phyloP scores from a whole-genome alignment of 2,888 invertebrate species.

The Prostheceraeus crozeri region DNA sequence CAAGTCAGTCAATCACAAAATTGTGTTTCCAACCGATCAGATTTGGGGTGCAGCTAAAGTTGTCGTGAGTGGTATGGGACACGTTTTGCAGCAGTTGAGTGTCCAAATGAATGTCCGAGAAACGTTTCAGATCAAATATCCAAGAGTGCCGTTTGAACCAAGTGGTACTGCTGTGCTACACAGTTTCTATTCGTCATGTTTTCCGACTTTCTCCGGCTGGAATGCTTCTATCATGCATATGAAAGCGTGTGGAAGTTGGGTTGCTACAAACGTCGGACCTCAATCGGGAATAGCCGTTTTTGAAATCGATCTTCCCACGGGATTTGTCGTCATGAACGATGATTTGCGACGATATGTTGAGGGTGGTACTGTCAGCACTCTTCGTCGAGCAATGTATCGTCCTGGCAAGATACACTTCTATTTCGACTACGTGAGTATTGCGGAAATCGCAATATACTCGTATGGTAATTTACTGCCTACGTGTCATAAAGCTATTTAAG shows the following conservation, averaged over 20 bases:
- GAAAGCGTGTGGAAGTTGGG: conserved; percentile 74
- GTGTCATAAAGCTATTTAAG: too few species aligned
- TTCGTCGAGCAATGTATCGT: conserved; percentile 74
- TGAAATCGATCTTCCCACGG: conserved; percentile 53
- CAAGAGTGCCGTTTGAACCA: conserved; percentile 26
- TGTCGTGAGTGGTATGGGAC: conserved; percentile 78
- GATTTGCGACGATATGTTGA: conserved; percentile 75
- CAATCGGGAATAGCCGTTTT: conserved; percentile 49
- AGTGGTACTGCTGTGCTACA: background rate
- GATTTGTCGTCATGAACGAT: conserved; percentile 62
- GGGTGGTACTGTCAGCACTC: conserved; percentile 69
- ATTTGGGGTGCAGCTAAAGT: conserved; percentile 89
- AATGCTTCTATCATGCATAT: conserved; percentile 78
- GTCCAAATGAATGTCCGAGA: conserved; percentile 38
- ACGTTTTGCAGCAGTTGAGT: conserved; percentile 70
- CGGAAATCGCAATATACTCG: too few species aligned
- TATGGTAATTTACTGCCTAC: too few species aligned
- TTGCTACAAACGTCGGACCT: conserved; percentile 27
- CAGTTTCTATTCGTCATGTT: conserved; percentile 56
- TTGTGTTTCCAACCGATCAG: conserved; percentile 61
- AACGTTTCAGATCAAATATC: conserved; percentile 30
- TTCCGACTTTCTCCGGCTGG: conserved; percentile 64
- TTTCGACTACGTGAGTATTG: conserved; percentile 73
- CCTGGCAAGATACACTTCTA: conserved; percentile 79
- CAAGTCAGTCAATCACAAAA: too few species aligned